Evolutionary conservation across 2,888 invertebrate genomes (phyloP), one percentile per base, ranked within the genome.

Genomic region (Galeopsomyia nigrocyanea): DNA sequence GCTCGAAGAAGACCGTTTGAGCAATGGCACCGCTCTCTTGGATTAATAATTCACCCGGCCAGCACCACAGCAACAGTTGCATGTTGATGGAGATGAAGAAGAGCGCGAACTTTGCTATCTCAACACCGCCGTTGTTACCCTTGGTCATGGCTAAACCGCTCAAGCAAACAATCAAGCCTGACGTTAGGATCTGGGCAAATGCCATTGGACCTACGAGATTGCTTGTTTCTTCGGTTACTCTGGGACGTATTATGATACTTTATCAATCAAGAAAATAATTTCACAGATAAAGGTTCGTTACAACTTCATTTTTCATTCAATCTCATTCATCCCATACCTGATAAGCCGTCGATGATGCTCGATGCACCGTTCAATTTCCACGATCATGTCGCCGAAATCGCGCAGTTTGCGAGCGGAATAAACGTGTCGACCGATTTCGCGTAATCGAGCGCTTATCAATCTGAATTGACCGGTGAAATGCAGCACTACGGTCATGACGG

Each of bases 401-500:
- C 26, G 26, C 2, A 26, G 2, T 26, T 26, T 26, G 26, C 5
- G 26, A 26, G n/a, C n/a, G n/a, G 26, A 26, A 5, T 26, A 26
- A 26, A 26, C 5, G 16, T 21, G 13, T 2, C 51, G 7, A 3
- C 76, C 76, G 9, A 80, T 77, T n/a, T 68, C 62, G 3, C 19
- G 51, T 5, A 79, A 67, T 75, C 78, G 72, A 2, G 58, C 60
- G n/a, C 60, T 71, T 21, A 79, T 68, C 22, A 79, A 70, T 46
- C 55, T 58, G 66, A 80, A 79, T 57, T 80, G 79, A 3, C 78
- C 77, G 16, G 76, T 77, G 6, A 78, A 47, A 66, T 80, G 76
- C 3, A 79, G 26, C 39, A 78, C 64, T 9, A 74, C 60, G 9
- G 76, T 74, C 79, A 77, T 69, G 61, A 79, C 74, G 2, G 75